Evolutionary conservation across 1,140 invertebrate genomes (phyloP), one percentile per base, ranked within the genome.

Genomic region (Ceratina australensis): DNA sequence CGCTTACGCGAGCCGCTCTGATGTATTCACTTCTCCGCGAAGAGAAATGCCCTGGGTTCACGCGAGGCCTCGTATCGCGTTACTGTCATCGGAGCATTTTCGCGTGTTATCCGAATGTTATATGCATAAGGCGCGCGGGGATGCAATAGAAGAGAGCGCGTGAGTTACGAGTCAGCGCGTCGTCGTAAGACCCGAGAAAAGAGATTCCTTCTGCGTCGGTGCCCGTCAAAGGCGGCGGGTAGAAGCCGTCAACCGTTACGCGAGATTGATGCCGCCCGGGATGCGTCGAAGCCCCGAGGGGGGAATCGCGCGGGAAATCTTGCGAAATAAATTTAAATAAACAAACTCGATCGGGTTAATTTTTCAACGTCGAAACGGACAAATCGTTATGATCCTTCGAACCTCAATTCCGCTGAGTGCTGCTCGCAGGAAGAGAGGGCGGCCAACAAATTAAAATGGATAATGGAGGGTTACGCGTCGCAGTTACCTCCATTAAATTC

Each of bases 251-350:
- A 57, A 65, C 63, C 33, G 67, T 72, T 28, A 64, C n/a, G 18
- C 63, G 76, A 79, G 81, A 83, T 83, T 68, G 81, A 83, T 83
- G 74, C 52, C 47, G 33, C 5, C 0, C 33, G 2, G 33, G 33
- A 42, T 42, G 13, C 50, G 3, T 28, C 5, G 22, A 42, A 42
- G 5, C 2, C 33, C 33, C 33, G 5, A 7, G 33, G 79, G 56
- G 79, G 56, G 52, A 20, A 54, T 24, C 28, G n/a, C 33, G 15
- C 33, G 33, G 33, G 33, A 42, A 42, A 42, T 42, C 33, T 42
- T 42, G 33, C 33, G n/a, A 52, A 52, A 67, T 18, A 52, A 67
- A 67, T 18, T 18, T 49, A 3, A 20, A n/a, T 4, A 15, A 47
- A 49, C 63, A 28, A 49, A 64, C 13, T 26, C 18, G 33, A 16